phyloP scores from a whole-genome alignment of 2,797 vertebrate species.

The Pyrocephalus nanus region DNA sequence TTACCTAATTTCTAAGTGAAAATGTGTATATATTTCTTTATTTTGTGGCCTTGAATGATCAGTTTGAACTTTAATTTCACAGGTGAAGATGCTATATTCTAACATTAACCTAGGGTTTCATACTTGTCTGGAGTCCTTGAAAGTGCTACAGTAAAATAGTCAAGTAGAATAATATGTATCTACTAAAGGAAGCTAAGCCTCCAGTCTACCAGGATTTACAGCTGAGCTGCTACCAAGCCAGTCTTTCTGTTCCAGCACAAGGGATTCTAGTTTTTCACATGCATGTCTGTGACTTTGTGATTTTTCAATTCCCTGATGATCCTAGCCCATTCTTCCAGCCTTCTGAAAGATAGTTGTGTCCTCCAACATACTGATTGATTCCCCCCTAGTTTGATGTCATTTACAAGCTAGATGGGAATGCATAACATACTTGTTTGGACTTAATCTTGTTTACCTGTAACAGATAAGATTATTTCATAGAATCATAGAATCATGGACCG shows the following conservation, averaged over 20 bases:
- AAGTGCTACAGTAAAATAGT: background rate
- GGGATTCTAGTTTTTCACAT: background rate
- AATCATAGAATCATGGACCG: background rate
- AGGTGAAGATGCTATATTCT: background rate
- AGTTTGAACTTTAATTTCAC: background rate
- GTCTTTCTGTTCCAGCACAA: background rate
- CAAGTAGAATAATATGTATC: background rate
- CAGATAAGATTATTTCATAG: background rate
- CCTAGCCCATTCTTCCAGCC: background rate
- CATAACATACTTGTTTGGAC: background rate
- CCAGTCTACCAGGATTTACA: background rate
- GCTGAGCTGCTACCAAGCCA: background rate
- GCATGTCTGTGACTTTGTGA: rapidly evolving
- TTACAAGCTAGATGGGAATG: background rate
- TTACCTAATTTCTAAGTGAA: background rate
- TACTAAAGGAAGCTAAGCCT: background rate
- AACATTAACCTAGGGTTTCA: background rate
- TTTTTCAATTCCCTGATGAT: background rate
- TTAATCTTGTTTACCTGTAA: background rate
- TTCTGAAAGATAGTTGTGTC: background rate
- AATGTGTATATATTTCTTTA: background rate
- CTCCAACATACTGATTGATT: background rate
- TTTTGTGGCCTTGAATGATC: background rate
- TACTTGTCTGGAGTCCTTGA: background rate
- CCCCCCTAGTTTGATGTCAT: background rate